phyloP scores from a whole-genome alignment of 2,888 invertebrate genomes.

The Mythimna albipuncta region DNA sequence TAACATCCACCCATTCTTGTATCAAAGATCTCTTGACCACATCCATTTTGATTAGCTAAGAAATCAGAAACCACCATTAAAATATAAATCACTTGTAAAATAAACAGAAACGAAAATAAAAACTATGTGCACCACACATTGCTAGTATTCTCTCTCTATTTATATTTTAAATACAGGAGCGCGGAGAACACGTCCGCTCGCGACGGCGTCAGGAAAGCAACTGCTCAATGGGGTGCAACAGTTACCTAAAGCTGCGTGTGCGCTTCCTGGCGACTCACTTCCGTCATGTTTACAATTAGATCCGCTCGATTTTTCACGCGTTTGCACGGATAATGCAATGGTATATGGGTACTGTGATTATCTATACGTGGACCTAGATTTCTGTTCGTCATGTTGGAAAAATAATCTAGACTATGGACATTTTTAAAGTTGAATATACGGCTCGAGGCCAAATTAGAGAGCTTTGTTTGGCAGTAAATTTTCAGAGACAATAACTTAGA shows the following conservation, averaged over 20 bases:
- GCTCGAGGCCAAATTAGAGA: too few relatives aligned
- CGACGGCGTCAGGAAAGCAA: conserved; percentile 71
- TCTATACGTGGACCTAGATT: background rate
- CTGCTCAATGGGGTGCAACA: conserved; percentile 75
- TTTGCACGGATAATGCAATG: conserved; percentile 38
- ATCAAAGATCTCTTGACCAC: conserved; percentile 68
- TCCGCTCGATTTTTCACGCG: conserved; percentile 74
- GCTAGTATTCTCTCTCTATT: conserved; percentile 44
- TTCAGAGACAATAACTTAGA: too few relatives aligned
- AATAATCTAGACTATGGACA: background rate
- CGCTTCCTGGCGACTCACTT: conserved; percentile 78
- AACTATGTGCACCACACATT: conserved; percentile 48
- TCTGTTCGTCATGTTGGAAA: conserved; percentile 1
- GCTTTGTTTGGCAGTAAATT: too few relatives aligned
- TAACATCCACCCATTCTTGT: conserved; percentile 70
- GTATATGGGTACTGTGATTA: conserved; percentile 29
- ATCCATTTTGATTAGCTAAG: conserved; percentile 67
- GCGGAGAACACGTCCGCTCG: conserved; percentile 66
- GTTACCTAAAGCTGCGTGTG: conserved; percentile 77
- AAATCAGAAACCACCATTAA: background rate
- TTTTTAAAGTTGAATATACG: background rate
- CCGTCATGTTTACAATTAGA: conserved; percentile 76
- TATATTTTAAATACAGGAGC: conserved; percentile 51
- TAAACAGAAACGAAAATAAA: conserved; percentile 36
- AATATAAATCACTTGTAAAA: background rate